Evolutionary conservation across 2,888 invertebrate species (phyloP).

Genomic region (Palloptera scutellata): DNA sequence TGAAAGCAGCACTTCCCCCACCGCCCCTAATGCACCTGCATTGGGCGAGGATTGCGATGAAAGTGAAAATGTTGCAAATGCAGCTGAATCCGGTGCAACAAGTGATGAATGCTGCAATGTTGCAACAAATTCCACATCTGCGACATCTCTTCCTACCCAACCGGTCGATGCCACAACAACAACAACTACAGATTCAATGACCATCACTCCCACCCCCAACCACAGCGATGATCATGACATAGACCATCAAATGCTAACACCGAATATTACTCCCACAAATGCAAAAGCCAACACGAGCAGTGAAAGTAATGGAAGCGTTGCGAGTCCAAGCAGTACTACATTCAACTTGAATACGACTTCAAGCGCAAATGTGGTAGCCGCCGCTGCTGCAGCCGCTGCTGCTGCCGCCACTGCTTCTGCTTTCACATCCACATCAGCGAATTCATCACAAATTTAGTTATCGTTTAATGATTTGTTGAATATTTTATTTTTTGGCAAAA

Average conservation of each 20-base stretch:
- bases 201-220: constrained; percentile 9
- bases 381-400: constrained; percentile 21
- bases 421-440: constrained; percentile 48
- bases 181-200: constrained; percentile 10
- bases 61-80: constrained; percentile 21
- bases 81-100: not conserved
- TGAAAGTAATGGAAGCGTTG: not conserved
- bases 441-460: constrained; percentile 59
- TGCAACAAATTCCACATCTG: constrained; percentile 9
- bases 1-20: constrained; percentile 41
- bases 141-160: constrained; percentile 16
- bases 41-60: constrained; percentile 40
- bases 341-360: constrained; percentile 17
- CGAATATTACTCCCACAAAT: too few species aligned
- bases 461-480: constrained; percentile 60
- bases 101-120: constrained; percentile 24
- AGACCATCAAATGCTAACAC: constrained; percentile 12
- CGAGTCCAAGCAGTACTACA: not conserved
- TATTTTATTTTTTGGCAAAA: constrained; percentile 58
- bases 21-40: constrained; percentile 45
- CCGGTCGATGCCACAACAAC: constrained; percentile 11
- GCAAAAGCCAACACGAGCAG: constrained; percentile 7
- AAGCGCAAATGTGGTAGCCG: constrained; percentile 8
- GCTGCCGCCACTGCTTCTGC: constrained; percentile 6
- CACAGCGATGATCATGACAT: not conserved